phyloP scores from a whole-genome alignment of 2,888 invertebrate species.

The Drosophila neonasuta region DNA sequence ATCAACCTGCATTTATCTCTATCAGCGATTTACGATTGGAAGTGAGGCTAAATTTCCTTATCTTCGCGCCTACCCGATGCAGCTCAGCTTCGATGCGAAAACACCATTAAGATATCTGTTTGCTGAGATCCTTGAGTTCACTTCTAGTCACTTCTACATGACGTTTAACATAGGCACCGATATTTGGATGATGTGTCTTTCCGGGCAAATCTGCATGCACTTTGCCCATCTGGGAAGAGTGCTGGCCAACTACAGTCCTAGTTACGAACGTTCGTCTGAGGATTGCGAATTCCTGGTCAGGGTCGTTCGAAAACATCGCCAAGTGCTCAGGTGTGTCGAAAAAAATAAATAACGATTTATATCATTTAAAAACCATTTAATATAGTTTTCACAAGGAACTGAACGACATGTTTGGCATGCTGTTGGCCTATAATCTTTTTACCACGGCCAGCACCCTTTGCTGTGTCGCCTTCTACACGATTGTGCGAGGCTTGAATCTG shows the following conservation, averaged over 20 bases:
- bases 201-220: constrained; percentile 21
- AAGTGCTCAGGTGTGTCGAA: constrained; percentile 6
- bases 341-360: background rate
- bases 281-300: constrained; percentile 21
- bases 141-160: constrained; percentile 20
- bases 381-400: constrained; percentile 26
- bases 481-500: constrained; percentile 13
- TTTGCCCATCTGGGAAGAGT: constrained; percentile 11
- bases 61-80: constrained; percentile 24
- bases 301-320: constrained; percentile 8
- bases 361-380: background rate
- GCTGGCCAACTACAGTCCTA: constrained; percentile 13
- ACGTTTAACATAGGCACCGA: constrained; percentile 34
- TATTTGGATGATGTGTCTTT: constrained; percentile 28
- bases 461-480: constrained; percentile 28
- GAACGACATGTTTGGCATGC: constrained; percentile 26
- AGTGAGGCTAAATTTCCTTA: constrained; percentile 20
- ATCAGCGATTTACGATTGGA: constrained; percentile 5
- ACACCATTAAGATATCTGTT: constrained; percentile 8
- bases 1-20: constrained; percentile 14
- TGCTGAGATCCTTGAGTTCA: constrained; percentile 14
- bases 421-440: constrained; percentile 37
- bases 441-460: constrained; percentile 32
- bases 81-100: constrained; percentile 11
- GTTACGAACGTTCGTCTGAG: background rate